Evolutionary conservation across 2,797 vertebrate species (phyloP), one percentile per base, ranked within the genome.

Genomic region (Emydoidea blandingii): DNA sequence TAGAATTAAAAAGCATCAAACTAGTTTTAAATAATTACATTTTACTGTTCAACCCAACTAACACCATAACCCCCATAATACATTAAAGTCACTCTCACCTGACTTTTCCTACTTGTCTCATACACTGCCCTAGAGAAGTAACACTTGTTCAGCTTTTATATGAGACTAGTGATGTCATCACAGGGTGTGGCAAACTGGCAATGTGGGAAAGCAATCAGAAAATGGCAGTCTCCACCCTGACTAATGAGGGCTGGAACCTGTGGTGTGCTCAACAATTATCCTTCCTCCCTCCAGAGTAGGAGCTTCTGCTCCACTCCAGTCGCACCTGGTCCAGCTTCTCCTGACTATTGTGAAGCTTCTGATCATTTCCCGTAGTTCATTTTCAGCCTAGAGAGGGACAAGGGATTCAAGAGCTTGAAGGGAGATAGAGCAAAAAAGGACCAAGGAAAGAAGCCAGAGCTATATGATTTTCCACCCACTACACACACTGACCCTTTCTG

Each of bases 1-100:
- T 5, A 25, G 6, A 14, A 12, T 6, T 25, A 76, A 76, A 27
- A 41, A 27, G 21, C 25, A 44, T 23, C 6, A 47, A 47, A 76
- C 21, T 68, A 68, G 34, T 37, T 68, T 37, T 68, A 68, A 68
- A 15, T 25, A 44, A 47, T 47, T 76, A 47, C 72, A 76, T 76
- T 8, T 7, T 27, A 44, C 12, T 47, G 25, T 27, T 14, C 12
- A 47, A 4, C 6, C 21, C 41, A 19, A 65, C 41, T 10, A 37
- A 21, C 16, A 37, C 65, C 16, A 68, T 68, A n/a, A 4, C 12
- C 14, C 5, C 11, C 27, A 57, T 27, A 29, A 6, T 27, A 31
- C 1, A n/a, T 23, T 41, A 9, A 9, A 9, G 2, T 18, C 1
- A 15, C 19, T 84, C 52, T 84, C 52, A 54, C 0, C 37, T 79